Evolutionary conservation across 2,797 vertebrate genomes (phyloP).

Genomic region (Manis crassicaudata): DNA sequence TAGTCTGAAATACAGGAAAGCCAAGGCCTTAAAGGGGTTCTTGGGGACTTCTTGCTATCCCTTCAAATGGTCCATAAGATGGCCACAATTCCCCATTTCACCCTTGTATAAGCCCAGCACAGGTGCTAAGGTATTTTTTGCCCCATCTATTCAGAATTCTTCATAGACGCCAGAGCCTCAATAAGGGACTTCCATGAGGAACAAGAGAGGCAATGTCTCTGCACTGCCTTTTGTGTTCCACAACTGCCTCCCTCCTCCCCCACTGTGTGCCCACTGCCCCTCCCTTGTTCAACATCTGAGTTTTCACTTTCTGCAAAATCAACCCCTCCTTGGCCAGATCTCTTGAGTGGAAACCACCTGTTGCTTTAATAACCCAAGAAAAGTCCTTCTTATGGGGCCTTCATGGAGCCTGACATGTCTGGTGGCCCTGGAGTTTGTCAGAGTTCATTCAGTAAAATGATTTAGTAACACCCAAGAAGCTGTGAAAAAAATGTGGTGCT

Average conservation of each 20-base stretch:
- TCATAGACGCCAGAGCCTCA: not conserved
- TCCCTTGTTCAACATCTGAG: not conserved
- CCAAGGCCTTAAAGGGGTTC: not conserved
- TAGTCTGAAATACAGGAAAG: not conserved
- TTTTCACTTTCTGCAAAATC: not conserved
- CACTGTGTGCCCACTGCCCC: accelerated
- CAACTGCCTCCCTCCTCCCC: accelerated
- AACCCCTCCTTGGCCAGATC: not conserved
- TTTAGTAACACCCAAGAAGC: not conserved
- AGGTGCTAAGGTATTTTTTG: not conserved
- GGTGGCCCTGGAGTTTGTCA: not conserved
- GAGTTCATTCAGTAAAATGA: not conserved
- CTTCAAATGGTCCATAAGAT: not conserved
- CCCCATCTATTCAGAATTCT: not conserved
- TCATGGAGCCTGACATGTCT: accelerated
- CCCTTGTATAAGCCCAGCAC: not conserved
- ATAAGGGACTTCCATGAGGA: not conserved
- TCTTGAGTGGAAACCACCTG: not conserved
- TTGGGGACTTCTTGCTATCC: not conserved
- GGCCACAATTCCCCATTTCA: too few relatives aligned
- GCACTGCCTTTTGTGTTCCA: not conserved
- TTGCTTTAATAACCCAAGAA: not conserved
- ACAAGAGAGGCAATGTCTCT: not conserved
- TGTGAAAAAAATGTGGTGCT: not conserved
- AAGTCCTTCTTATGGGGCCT: not conserved